These are phyloP conservation scores for Alouatta palliata DNA, from an alignment of 2,113 vertebrate species.

Conservation along the genomic window DNA sequence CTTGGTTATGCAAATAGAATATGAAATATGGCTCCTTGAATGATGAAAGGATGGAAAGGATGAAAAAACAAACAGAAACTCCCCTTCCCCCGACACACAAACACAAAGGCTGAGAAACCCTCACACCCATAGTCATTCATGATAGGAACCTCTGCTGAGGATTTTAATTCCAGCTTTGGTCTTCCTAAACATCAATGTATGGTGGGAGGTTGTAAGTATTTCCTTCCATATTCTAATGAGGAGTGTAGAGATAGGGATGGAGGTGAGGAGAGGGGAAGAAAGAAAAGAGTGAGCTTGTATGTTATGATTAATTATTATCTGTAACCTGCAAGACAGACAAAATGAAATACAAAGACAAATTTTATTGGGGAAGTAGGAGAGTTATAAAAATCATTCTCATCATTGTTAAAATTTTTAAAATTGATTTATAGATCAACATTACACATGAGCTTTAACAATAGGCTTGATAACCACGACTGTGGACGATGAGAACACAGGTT, in stretches of 20 bases:
- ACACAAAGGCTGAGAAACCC: neutral
- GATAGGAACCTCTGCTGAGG: neutral
- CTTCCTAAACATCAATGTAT: neutral
- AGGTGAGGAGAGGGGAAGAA: neutral
- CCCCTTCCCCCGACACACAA: accelerated
- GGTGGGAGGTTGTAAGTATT: neutral
- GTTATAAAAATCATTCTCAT: neutral
- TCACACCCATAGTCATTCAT: neutral
- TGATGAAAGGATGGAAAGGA: neutral
- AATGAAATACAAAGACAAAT: neutral
- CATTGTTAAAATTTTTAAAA: constrained; percentile 11
- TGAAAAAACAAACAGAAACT: neutral
- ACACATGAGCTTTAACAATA: neutral
- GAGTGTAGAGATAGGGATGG: neutral
- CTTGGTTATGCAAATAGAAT: neutral
- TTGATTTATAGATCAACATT: neutral
- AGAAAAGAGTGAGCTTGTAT: neutral
- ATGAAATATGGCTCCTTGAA: neutral
- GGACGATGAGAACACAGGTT: neutral
- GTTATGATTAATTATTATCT: neutral
- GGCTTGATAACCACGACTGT: neutral
- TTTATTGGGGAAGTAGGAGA: neutral
- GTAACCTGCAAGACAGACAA: neutral
- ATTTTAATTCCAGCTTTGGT: neutral
- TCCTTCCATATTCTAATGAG: neutral